These are phyloP conservation scores for Diarsia dahlii DNA, from an alignment of 2,888 invertebrate genomes.

Conservation along the genomic window DNA sequence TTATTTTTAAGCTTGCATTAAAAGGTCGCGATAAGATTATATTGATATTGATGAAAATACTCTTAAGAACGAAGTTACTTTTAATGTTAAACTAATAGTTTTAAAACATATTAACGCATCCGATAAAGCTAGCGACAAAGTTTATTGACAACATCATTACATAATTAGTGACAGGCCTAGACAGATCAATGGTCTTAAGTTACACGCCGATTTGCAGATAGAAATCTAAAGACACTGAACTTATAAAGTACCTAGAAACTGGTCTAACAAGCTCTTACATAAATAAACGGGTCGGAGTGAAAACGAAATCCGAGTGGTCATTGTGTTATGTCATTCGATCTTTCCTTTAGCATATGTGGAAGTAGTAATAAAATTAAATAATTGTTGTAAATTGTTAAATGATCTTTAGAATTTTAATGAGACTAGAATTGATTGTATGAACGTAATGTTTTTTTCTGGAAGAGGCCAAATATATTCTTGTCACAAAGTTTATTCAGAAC, in stretches of 20 bases:
- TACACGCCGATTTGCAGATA: constrained; percentile 49
- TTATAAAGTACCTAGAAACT: constrained; percentile 54
- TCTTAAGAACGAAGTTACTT: background rate
- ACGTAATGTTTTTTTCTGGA: background rate
- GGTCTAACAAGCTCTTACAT: constrained; percentile 61
- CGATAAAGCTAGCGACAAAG: background rate
- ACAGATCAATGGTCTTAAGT: constrained; percentile 38
- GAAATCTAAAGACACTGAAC: constrained; percentile 61
- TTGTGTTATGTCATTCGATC: constrained; percentile 53
- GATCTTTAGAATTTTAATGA: background rate
- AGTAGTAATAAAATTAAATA: constrained; percentile 5
- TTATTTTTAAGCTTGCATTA: background rate
- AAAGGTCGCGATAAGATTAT: background rate
- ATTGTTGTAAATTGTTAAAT: background rate
- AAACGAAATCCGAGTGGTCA: constrained; percentile 51
- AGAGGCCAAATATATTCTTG: background rate
- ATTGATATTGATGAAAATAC: background rate
- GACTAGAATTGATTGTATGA: background rate
- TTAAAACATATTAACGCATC: constrained; percentile 6
- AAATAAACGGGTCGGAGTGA: constrained; percentile 59
- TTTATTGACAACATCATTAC: constrained; percentile 27
- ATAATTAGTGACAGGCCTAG: constrained; percentile 38
- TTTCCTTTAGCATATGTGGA: constrained; percentile 16
- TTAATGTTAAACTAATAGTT: constrained; percentile 1
- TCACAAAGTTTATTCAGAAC: background rate